Conservation (phyloP, 2,888 invertebrate genomes). For the Leptogaster cylindrica region DNA sequence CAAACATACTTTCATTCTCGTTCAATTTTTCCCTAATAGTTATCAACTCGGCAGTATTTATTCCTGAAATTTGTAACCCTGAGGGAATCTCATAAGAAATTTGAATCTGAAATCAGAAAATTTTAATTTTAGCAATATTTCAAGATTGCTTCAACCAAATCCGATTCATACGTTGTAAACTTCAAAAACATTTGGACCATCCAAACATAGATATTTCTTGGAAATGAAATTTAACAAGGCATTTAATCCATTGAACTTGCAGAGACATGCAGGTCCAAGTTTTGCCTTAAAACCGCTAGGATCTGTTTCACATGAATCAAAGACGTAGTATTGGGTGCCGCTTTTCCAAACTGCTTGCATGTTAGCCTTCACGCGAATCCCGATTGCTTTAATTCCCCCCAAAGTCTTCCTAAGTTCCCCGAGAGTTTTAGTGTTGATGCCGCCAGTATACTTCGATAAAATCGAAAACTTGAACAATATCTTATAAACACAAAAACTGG, state of each 20-base stretch:
- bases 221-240: slow-evolving; percentile 54
- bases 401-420: slow-evolving; percentile 43
- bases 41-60: slow-evolving; percentile 7
- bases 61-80: background rate
- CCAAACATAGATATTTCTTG: slow-evolving; percentile 52
- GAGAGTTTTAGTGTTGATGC: slow-evolving; percentile 1
- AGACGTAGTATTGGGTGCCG: slow-evolving; percentile 60
- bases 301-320: slow-evolving; percentile 62
- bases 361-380: too few species aligned
- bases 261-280: slow-evolving; percentile 59
- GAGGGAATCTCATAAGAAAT: slow-evolving; percentile 8
- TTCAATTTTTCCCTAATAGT: background rate
- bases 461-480: slow-evolving; percentile 46
- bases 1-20: slow-evolving; percentile 27
- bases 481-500: slow-evolving; percentile 52
- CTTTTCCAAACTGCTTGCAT: slow-evolving; percentile 60
- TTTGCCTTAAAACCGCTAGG: slow-evolving; percentile 56
- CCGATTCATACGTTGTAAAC: slow-evolving; percentile 46
- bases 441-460: slow-evolving; percentile 17
- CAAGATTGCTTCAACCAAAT: background rate
- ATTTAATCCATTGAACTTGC: slow-evolving; percentile 55
- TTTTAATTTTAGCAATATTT: background rate
- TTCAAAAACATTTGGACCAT: slow-evolving; percentile 44
- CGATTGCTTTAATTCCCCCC: slow-evolving; percentile 41
- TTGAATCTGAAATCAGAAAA: slow-evolving; percentile 40